Evolutionary conservation across 30 jellyfish, hydroid and myxozoan genomes (phyloP).

Genomic region (Aurelia coerulea): DNA sequence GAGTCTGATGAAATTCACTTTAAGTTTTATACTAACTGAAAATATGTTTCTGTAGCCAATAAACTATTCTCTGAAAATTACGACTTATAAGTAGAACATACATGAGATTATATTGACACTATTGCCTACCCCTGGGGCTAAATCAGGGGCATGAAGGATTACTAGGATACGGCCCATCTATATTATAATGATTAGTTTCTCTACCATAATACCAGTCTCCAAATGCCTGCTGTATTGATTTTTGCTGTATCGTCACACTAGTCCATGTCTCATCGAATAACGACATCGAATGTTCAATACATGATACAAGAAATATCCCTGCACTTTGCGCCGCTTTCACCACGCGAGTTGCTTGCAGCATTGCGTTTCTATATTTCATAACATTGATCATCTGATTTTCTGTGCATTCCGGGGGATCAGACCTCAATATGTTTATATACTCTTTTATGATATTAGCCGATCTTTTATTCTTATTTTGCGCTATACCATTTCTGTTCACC

Average conservation of each 20-base stretch:
- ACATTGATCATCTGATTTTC: conserved; percentile 88
- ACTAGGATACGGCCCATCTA: conserved; percentile 97
- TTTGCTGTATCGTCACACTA: conserved; percentile 81
- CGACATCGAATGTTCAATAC: conserved; percentile 97
- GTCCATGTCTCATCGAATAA: conserved; percentile 99
- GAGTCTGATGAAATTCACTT: no score
- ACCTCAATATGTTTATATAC: conserved; percentile 90
- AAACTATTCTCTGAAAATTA: no score
- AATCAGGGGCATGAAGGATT: conserved; percentile 95
- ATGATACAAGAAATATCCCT: conserved; percentile 93
- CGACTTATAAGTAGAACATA: no score
- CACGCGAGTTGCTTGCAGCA: conserved; percentile 84
- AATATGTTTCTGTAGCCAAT: no score
- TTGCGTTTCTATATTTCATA: conserved; percentile 91
- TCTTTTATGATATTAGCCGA: conserved; percentile 96
- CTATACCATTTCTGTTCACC: conserved; percentile 25
- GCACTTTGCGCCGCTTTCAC: conserved; percentile 79
- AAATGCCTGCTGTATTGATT: conserved; percentile 96
- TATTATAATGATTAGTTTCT: conserved; percentile 62
- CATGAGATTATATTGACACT: no score
- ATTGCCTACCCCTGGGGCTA: no score
- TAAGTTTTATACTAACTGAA: no score
- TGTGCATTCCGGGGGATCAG: conserved; percentile 99
- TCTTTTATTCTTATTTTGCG: conserved; percentile 75
- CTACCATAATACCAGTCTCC: conserved; percentile 99